Percentiles rank a stretch among this genome's conserved stretches.
Conservation (phyloP, 2,888 invertebrate genomes). For the Cremastinae sp. region DNA sequence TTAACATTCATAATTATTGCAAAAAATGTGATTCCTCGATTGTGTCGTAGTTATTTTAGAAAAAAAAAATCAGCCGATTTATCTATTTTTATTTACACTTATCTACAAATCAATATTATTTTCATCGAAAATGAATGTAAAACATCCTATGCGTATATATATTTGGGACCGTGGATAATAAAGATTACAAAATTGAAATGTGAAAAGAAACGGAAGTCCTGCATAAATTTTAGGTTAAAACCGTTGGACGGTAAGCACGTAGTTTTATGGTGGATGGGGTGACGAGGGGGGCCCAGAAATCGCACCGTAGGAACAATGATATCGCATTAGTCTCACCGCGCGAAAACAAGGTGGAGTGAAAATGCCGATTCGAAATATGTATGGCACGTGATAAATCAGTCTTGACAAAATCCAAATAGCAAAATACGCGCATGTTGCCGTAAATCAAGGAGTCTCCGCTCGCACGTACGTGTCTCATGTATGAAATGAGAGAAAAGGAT, state of each 20-base stretch:
- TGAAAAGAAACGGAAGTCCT: too few relatives aligned
- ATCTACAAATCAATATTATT: too few relatives aligned
- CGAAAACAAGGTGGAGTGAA: slow-evolving; percentile 33
- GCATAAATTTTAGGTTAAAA: slow-evolving; percentile 15
- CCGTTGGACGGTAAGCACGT: background rate
- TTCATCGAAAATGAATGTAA: too few relatives aligned
- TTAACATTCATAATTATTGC: too few relatives aligned
- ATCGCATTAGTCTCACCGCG: slow-evolving; percentile 48
- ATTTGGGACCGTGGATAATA: too few relatives aligned
- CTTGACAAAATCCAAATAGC: slow-evolving; percentile 67
- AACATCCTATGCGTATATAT: too few relatives aligned
- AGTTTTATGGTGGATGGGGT: slow-evolving; percentile 4
- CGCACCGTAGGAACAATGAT: slow-evolving; percentile 16
- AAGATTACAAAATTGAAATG: too few relatives aligned
- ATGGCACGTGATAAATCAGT: slow-evolving; percentile 68
- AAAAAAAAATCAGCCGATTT: too few relatives aligned
- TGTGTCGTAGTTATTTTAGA: too few relatives aligned
- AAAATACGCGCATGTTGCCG: slow-evolving; percentile 68
- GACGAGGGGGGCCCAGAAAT: background rate
- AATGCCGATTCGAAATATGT: slow-evolving; percentile 39
- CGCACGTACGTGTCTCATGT: slow-evolving; percentile 30
- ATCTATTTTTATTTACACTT: too few relatives aligned
- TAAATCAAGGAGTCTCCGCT: slow-evolving; percentile 66
- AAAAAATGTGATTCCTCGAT: too few relatives aligned
- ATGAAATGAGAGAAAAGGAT: slow-evolving; percentile 5